Evolutionary conservation across 2,113 vertebrate genomes (phyloP), one percentile per base, ranked within the genome.

Genomic region (Amblyopsis rosae): DNA sequence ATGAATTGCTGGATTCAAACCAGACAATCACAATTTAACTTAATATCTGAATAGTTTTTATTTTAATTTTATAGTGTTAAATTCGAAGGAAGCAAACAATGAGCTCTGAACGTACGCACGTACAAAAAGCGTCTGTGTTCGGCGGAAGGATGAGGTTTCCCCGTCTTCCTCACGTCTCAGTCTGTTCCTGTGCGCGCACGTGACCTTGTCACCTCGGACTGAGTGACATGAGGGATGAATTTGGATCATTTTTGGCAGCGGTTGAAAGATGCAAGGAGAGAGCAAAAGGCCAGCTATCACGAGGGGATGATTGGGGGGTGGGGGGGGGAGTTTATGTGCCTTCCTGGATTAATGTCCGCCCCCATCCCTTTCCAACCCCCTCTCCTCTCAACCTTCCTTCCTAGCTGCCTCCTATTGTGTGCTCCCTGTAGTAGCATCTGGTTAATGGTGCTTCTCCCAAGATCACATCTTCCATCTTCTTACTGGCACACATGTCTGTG

Each of bases 401-500:
- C 62, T 78, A 73, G 59, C 80, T 78, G 69, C 78, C 81, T 79
- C 74, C 81, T 41, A 76, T 82, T 78, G 83, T 78, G 81, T 41
- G 45, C 70, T 83, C 59, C 6, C 78, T 70, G 72, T 73, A 63
- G 79, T 69, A 95, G 93, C 95, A 94, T 94, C 93, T 95, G 95
- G 87, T 94, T 90, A 87, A 79, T 92, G 92, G 90, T 92, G 87
- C 66, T 92, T 87, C 92, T 93, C 92, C 86, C 89, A 92, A 90
- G 88, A 80, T 66, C 17, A 65, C 45, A 60, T 76, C 75, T 46
- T 87, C 76, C 64, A 79, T 86, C 84, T 80, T 75, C 67, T 33
- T 48, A 48, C 54, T 41, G 35, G 9, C 60, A 62, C 41, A 46
- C 60, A 46, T 10, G 19, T 56, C n/a, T 19, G 16, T 64, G 56